Evolutionary conservation across 2,113 vertebrate species (phyloP).

Genomic region (Charadrius vociferus): DNA sequence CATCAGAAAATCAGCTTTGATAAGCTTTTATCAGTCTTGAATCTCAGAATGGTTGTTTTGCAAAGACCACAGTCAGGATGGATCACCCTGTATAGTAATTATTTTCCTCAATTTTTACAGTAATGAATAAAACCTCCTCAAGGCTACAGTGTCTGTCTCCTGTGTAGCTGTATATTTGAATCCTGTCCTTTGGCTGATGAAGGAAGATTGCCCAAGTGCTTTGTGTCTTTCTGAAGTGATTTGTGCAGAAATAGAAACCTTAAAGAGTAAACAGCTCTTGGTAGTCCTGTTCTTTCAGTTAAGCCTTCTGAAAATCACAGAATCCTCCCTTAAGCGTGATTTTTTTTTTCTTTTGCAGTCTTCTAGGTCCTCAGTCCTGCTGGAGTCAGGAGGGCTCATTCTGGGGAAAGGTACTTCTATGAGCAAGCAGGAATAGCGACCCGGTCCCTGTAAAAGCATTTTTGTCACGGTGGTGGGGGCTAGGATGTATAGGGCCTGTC

Average conservation of each 20-base stretch:
- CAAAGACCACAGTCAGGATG: neutral
- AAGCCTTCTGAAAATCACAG: neutral
- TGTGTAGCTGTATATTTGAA: neutral
- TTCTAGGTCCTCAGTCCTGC: neutral
- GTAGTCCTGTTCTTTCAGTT: neutral
- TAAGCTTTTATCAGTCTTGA: neutral
- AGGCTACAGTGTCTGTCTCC: neutral
- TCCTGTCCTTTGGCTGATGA: neutral
- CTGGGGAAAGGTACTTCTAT: neutral
- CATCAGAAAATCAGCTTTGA: neutral
- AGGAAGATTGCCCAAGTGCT: neutral
- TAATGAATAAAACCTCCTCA: neutral
- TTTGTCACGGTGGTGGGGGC: neutral
- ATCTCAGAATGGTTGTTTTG: neutral
- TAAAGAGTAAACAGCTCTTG: neutral
- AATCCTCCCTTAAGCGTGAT: neutral
- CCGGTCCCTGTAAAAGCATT: neutral
- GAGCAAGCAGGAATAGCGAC: neutral
- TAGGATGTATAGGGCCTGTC: neutral
- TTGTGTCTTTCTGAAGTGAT: neutral
- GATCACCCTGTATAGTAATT: neutral
- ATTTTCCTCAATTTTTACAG: neutral
- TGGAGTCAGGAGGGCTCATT: neutral
- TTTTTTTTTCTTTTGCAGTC: neutral
- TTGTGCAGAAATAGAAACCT: neutral